Conservation (phyloP, 2,113 vertebrate genomes). For the Eolophus roseicapilla region DNA sequence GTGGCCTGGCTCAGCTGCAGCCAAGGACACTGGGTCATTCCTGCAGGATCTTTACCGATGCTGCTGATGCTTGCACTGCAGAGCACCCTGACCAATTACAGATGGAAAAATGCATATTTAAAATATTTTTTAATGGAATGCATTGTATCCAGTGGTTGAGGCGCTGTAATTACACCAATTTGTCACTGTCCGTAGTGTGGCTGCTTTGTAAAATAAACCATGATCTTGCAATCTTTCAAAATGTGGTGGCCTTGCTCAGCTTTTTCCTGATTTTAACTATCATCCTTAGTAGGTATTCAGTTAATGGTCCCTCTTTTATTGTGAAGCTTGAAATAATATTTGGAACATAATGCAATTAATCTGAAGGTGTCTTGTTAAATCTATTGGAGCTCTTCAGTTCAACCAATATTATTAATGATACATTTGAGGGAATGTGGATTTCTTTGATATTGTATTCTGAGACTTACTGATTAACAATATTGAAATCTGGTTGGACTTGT, state of each 20-base stretch:
- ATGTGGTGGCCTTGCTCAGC: background rate
- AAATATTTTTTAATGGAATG: background rate
- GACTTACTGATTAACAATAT: background rate
- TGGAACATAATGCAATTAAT: background rate
- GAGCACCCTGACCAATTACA: background rate
- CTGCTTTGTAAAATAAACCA: background rate
- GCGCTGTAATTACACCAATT: background rate
- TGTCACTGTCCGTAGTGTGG: background rate
- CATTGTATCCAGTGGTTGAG: background rate
- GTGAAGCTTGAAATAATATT: background rate
- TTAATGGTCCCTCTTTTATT: background rate
- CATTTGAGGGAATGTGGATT: background rate
- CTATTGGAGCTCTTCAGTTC: background rate
- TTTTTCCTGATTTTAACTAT: background rate
- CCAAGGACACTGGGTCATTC: background rate
- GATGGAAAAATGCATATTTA: conserved; percentile 4
- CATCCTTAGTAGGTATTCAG: background rate
- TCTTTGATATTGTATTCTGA: background rate
- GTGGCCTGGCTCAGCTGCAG: background rate
- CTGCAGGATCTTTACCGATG: background rate
- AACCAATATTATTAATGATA: background rate
- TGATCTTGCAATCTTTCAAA: background rate
- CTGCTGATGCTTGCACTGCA: background rate
- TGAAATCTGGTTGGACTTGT: background rate
- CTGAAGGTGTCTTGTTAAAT: background rate